phyloP scores from a whole-genome alignment of 1,140 invertebrate species.

The Argopecten irradians region DNA sequence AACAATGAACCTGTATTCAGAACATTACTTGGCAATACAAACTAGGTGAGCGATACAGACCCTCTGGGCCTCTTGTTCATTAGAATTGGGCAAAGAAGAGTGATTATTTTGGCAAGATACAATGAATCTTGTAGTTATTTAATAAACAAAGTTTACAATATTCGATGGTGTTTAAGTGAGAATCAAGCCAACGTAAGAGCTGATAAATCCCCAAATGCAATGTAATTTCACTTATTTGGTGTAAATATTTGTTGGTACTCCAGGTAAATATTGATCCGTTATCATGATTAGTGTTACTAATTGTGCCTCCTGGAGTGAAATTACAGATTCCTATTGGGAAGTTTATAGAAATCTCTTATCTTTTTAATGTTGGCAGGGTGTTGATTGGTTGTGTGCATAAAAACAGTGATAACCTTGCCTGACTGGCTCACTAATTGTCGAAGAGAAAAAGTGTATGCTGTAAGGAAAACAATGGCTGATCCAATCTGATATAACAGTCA shows the following conservation, averaged over 20 bases:
- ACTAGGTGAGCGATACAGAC: too few relatives aligned
- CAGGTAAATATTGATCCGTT: neutral
- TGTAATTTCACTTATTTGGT: too few relatives aligned
- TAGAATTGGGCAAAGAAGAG: too few relatives aligned
- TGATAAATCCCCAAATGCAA: too few relatives aligned
- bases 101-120: too few relatives aligned
- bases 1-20: too few relatives aligned
- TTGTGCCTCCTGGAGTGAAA: neutral
- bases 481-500: neutral
- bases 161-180: too few relatives aligned
- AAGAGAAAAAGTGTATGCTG: neutral
- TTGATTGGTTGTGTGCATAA: neutral
- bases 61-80: too few relatives aligned
- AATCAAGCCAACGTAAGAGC: too few relatives aligned
- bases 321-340: slow-evolving; percentile 10
- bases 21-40: too few relatives aligned
- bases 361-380: neutral
- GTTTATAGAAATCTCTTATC: slow-evolving; percentile 17
- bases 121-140: too few relatives aligned
- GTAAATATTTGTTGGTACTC: neutral
- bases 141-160: too few relatives aligned
- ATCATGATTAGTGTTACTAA: neutral
- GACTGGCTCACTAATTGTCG: neutral
- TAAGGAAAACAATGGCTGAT: neutral
- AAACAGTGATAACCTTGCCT: neutral